phyloP scores from a whole-genome alignment of 2,113 vertebrate genomes.

The Loxodonta africana region DNA sequence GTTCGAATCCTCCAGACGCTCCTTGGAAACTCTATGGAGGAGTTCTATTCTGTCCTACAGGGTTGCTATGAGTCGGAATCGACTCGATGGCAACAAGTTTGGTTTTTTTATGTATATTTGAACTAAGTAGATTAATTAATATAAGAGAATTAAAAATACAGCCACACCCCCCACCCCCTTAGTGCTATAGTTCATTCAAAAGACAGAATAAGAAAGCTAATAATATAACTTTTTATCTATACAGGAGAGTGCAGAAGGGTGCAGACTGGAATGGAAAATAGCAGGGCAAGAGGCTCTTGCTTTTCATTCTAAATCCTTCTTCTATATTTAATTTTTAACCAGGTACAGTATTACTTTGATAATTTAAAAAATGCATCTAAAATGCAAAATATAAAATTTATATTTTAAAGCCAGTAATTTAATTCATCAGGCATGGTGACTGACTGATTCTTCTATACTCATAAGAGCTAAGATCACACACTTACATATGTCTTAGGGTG shows the following conservation, averaged over 20 bases:
- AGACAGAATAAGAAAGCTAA: neutral
- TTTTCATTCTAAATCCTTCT: neutral
- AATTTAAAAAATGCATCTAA: neutral
- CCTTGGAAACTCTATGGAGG: too few species aligned
- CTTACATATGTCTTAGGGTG: neutral
- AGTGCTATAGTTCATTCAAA: conserved; percentile 21
- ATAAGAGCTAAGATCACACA: neutral
- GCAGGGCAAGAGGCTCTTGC: neutral
- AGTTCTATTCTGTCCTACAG: too few species aligned
- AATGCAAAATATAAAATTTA: neutral
- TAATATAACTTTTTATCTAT: neutral
- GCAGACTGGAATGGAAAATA: neutral
- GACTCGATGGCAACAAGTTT: too few species aligned
- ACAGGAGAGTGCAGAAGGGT: neutral
- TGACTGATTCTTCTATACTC: neutral
- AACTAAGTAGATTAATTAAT: conserved; percentile 23
- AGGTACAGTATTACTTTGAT: neutral
- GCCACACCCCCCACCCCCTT: neutral
- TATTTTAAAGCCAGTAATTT: conserved; percentile 35
- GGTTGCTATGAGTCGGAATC: too few species aligned
- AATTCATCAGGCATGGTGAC: neutral
- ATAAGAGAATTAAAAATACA: neutral
- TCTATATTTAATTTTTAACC: conserved; percentile 41
- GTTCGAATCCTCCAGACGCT: too few species aligned
- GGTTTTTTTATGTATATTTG: neutral